Percentiles rank a stretch among this genome's conserved stretches.
phyloP scores from a whole-genome alignment of 1,140 invertebrate genomes.

The Panonychus citri region DNA sequence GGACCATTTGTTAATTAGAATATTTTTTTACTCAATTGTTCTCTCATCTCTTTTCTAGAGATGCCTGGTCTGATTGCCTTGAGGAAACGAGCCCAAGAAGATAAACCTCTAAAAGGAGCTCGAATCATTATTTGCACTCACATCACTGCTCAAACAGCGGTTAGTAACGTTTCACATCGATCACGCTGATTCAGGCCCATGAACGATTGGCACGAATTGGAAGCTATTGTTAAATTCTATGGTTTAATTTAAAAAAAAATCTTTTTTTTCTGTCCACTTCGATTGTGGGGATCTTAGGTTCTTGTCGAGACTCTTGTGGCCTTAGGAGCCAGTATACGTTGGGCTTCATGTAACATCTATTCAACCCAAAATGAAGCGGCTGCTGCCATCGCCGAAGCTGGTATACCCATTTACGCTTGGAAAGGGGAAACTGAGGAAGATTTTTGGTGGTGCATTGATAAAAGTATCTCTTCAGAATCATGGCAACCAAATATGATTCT shows the following conservation, averaged over 20 bases:
- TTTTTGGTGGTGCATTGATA: constrained; percentile 98
- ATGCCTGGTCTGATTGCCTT: constrained; percentile 94
- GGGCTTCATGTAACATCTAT: constrained; percentile 95
- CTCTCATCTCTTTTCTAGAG: constrained; percentile 29
- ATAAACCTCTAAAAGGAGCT: constrained; percentile 80
- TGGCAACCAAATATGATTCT: constrained; percentile 98
- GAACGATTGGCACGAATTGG: background rate
- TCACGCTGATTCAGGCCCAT: too few relatives aligned
- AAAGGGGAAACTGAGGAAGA: constrained; percentile 86
- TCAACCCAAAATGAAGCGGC: constrained; percentile 96
- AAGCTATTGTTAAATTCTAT: background rate
- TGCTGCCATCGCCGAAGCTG: constrained; percentile 74
- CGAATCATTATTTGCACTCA: constrained; percentile 93
- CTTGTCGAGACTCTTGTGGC: constrained; percentile 75
- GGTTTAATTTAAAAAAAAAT: background rate
- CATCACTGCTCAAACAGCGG: constrained; percentile 92
- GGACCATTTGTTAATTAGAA: background rate
- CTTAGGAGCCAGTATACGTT: constrained; percentile 57
- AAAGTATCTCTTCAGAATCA: constrained; percentile 63
- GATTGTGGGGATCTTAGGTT: constrained; percentile 25
- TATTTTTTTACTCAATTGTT: background rate
- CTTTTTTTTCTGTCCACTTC: background rate
- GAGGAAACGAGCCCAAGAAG: constrained; percentile 61
- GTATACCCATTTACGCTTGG: constrained; percentile 78
- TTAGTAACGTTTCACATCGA: constrained; percentile 28